phyloP scores from a whole-genome alignment of 2,888 invertebrate genomes.

The Oligia latruncula region DNA sequence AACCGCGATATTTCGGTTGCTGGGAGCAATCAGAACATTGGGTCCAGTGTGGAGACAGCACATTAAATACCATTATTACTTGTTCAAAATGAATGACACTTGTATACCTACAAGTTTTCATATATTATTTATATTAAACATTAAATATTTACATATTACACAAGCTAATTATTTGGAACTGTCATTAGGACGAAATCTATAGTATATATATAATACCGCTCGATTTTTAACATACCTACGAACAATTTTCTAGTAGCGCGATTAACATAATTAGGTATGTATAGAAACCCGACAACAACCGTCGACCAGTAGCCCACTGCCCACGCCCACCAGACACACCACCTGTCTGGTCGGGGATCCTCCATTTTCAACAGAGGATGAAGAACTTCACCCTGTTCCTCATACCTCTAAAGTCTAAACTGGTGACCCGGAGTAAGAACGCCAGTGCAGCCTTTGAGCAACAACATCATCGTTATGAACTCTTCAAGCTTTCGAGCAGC shows the following conservation, averaged over 20 bases:
- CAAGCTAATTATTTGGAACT: background rate
- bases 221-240: background rate
- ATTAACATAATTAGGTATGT: background rate
- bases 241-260: background rate
- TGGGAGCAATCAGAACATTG: constrained; percentile 79
- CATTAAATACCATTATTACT: constrained; percentile 44
- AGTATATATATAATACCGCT: background rate
- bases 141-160: background rate
- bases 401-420: background rate
- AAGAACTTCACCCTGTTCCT: background rate
- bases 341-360: background rate
- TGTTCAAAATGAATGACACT: constrained; percentile 17
- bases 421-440: background rate
- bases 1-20: constrained; percentile 77
- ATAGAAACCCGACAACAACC: background rate
- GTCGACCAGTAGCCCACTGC: background rate
- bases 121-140: background rate
- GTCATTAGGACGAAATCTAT: background rate
- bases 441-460: background rate
- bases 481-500: background rate
- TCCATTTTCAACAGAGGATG: background rate
- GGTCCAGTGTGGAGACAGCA: constrained; percentile 75
- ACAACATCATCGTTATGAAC: background rate
- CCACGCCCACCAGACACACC: background rate
- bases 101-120: background rate